Percentiles rank a stretch among this genome's conserved stretches.
Conservation (phyloP, 2,888 invertebrate genomes). For the Cepaea hortensis region DNA sequence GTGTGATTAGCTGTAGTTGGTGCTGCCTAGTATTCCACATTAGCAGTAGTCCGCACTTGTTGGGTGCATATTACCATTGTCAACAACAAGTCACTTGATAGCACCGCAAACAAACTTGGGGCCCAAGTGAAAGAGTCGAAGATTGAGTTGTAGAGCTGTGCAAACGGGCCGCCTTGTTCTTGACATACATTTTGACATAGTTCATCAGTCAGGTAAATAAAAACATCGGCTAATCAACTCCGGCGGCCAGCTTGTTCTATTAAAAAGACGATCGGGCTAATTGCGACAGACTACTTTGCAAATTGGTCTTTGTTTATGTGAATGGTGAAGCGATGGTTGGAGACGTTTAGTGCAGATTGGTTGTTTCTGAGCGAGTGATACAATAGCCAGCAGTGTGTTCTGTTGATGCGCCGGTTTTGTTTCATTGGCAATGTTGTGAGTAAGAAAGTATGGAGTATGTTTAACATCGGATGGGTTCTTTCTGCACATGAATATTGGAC, state of each 20-base stretch:
- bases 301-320: background rate
- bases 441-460: too few species aligned
- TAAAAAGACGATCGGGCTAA: background rate
- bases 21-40: background rate
- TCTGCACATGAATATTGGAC: too few species aligned
- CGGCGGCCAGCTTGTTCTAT: background rate
- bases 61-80: background rate
- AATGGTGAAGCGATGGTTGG: background rate
- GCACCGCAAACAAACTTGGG: background rate
- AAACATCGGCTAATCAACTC: background rate
- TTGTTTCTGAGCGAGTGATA: too few species aligned
- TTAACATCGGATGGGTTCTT: too few species aligned
- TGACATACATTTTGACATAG: background rate
- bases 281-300: background rate
- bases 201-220: background rate
- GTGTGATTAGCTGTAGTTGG: background rate
- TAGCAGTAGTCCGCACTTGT: background rate
- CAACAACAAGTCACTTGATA: background rate
- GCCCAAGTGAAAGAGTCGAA: background rate
- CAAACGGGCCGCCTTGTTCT: background rate
- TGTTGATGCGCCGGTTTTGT: too few species aligned
- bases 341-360: conserved; percentile 1
- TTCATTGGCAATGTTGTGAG: too few species aligned
- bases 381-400: too few species aligned
- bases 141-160: background rate